Base-by-base conservation (phyloP, 2,113 vertebrate genomes). In the Camelus bactrianus region DNA sequence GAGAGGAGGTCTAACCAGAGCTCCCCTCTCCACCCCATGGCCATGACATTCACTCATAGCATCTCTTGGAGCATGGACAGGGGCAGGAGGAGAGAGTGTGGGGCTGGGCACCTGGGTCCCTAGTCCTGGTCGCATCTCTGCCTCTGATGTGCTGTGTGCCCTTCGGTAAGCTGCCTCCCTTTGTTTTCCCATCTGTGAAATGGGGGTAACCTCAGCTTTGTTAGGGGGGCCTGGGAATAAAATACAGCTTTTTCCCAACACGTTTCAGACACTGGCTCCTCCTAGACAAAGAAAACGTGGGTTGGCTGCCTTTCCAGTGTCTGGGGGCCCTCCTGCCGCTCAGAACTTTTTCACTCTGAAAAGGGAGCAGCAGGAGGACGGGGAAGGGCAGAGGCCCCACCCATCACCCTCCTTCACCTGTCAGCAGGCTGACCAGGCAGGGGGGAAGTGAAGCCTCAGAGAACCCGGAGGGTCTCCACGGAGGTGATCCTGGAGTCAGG, bases 21-120 rank as follows among this genome's bases (percentile, higher is more conserved):
- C 7, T 17, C 13, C 30, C 22, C 17, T 1, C 3, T 35, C 26
- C 2, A 1, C 22, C 0, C 2, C 20, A 30, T 4, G 20, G 15
- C 30, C 54, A 3, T 19, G 77, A 58, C 16, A 0, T 46, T 22
- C 16, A 32, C 26, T 42, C 38, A 30, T 3, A 52, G 69, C 32
- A 13, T n/a, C 50, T 16, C 69, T 19, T 22, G n/a, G 17, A 56
- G 50, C 4, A 7, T 2, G 1, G 62, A 52, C 52, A 0, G 15
- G 67, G 26, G 4, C 58, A 35, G 48, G 35, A 81, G 38, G 75
- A 50, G 46, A 38, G 8, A 12, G 56, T 1, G 26, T 52, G 11
- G 32, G 48, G 22, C 32, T 24, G 76, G 70, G 32, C 17, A 19
- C 15, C 15, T 19, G 58, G 38, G 28, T 15, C 54, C 62, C 22